Base-by-base conservation (phyloP, 2,113 vertebrate species). In the Lathamus discolor region DNA sequence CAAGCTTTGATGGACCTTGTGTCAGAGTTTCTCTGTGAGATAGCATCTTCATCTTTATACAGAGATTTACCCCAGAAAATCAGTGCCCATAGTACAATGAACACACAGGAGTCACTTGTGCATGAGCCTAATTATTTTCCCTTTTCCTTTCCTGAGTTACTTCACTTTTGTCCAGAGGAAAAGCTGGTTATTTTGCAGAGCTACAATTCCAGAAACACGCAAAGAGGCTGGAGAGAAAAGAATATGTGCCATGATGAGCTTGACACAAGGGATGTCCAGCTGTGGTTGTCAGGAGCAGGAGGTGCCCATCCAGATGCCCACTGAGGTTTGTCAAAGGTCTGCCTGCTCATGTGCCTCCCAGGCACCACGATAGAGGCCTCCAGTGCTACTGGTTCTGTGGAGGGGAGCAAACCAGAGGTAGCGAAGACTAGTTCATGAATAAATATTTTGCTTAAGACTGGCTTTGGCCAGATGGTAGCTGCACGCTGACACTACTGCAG, bases 211-310 rank as follows among this genome's bases (percentile, higher is more conserved):
- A 59, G 11, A 1, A 1, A n/a, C 37, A 67, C 49, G 37, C 8
- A 49, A 43, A 52, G 46, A 52, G 27, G 29, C 31, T 17, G 17
- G 43, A 61, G 28, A 48, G 18, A 83, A 86, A 22, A 27, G 13
- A 35, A 10, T 11, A 8, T 0, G 0, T 77, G 22, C 14, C 0
- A 0, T 33, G 24, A 61, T 0, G 1, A 88, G 63, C 11, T 16
- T 9, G 5, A 48, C n/a, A 49, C 6, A 14, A 80, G 13, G 54
- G 7, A 17, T 28, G 75, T 17, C 49, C 2, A 2, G 24, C 27
- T 81, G 31, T n/a, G 77, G 16, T 39, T 57, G 12, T 10, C 55
- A 70, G 54, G 27, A 69, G 29, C 52, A 64, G 35, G 13, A 70
- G 20, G 41, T 78, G 14, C 18, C 41, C 51, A 17, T 63, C 33